Evolutionary conservation across 2,113 vertebrate genomes (phyloP).

Genomic region (Tympanuchus pallidicinctus): DNA sequence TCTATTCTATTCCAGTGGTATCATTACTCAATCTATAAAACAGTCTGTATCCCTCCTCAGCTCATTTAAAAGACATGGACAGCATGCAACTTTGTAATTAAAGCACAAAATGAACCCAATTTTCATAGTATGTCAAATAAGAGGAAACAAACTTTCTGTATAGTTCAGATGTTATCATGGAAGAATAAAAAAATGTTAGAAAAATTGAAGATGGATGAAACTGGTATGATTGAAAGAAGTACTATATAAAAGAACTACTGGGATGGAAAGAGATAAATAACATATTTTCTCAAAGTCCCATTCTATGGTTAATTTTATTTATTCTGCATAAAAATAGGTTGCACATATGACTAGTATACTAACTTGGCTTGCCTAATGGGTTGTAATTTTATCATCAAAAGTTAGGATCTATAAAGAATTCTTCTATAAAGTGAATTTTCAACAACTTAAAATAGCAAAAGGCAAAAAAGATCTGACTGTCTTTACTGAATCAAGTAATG

Average conservation of each 20-base stretch:
- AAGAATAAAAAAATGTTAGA: neutral
- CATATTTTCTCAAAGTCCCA: neutral
- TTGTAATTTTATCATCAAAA: conserved; percentile 2
- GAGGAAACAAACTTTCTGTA: neutral
- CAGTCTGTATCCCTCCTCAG: too few species aligned
- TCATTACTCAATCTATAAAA: too few species aligned
- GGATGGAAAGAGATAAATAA: neutral
- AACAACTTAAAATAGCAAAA: conserved; percentile 45
- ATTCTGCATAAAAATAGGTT: neutral
- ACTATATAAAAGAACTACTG: neutral
- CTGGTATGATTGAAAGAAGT: neutral
- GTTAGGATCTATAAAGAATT: neutral
- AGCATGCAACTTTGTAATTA: neutral
- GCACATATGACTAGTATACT: neutral
- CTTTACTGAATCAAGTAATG: conserved; percentile 26
- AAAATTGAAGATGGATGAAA: neutral
- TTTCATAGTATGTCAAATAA: neutral
- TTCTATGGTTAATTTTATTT: neutral
- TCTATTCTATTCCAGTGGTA: too few species aligned
- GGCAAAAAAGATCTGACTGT: conserved; percentile 36
- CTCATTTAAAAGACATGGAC: too few species aligned
- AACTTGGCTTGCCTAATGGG: neutral
- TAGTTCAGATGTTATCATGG: neutral
- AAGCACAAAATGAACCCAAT: neutral
- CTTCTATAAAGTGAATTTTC: neutral